phyloP scores from a whole-genome alignment of 1,140 invertebrate genomes.

The Eupristina koningsbergeri region DNA sequence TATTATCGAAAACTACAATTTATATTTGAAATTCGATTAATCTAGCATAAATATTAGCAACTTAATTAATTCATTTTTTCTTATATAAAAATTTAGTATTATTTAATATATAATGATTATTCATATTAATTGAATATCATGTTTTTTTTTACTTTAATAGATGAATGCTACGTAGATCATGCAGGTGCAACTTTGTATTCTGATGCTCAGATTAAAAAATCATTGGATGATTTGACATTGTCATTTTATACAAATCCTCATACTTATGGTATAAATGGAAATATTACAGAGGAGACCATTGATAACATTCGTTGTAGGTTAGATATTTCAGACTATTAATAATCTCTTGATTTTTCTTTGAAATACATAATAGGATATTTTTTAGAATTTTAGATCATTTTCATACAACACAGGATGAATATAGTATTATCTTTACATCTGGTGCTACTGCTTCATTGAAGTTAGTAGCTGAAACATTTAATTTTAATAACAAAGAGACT shows the following conservation, averaged over 20 bases:
- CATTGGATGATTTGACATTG: slow-evolving; percentile 78
- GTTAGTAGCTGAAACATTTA: slow-evolving; percentile 87
- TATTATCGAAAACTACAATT: no score
- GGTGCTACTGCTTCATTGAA: slow-evolving; percentile 90
- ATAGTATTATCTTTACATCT: slow-evolving; percentile 92
- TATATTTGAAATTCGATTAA: no score
- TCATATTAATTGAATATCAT: background rate
- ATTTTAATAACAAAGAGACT: slow-evolving; percentile 71
- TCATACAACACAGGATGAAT: slow-evolving; percentile 85
- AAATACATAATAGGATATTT: slow-evolving; percentile 13
- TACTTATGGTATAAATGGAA: slow-evolving; percentile 79
- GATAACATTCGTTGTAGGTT: slow-evolving; percentile 87
- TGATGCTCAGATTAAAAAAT: slow-evolving; percentile 79
- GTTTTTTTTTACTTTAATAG: slow-evolving; percentile 67
- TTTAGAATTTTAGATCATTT: slow-evolving; percentile 88
- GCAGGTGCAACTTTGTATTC: slow-evolving; percentile 90
- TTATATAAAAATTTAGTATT: no score
- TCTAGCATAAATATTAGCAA: no score
- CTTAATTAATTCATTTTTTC: no score
- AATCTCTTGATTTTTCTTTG: slow-evolving; percentile 6
- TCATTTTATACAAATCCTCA: slow-evolving; percentile 93
- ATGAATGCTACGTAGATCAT: slow-evolving; percentile 90
- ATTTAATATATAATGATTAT: no score
- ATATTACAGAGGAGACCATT: slow-evolving; percentile 83
- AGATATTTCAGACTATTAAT: slow-evolving; percentile 52